A percentile compares a stretch with the other conserved stretches of the same genome.
Conservation (phyloP, 2,888 invertebrate species). For the Periphyllus acericola region DNA sequence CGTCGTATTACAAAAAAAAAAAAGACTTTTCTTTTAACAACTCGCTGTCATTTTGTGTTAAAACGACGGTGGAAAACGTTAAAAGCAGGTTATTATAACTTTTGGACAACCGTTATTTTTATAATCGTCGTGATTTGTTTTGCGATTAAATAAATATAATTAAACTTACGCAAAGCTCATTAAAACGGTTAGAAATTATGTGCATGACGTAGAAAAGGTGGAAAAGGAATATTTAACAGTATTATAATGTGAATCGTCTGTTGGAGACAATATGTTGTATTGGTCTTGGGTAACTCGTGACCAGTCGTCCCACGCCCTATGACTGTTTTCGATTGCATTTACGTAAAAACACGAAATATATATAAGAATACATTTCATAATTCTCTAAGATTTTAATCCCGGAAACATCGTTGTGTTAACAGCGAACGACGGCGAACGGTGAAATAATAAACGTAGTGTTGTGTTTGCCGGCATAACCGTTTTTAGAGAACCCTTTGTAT, state of each 20-base stretch:
- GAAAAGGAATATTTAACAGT: too few relatives aligned
- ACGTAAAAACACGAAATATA: too few relatives aligned
- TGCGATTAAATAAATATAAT: background rate
- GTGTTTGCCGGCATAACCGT: background rate
- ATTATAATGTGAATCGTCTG: too few relatives aligned
- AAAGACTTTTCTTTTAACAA: background rate
- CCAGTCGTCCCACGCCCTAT: too few relatives aligned
- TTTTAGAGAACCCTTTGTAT: background rate
- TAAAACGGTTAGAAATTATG: background rate
- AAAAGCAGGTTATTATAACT: conserved; percentile 6
- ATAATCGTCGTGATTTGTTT: conserved; percentile 12
- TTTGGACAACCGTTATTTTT: background rate
- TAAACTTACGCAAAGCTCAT: background rate
- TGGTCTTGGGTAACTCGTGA: too few relatives aligned
- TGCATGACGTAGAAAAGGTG: too few relatives aligned
- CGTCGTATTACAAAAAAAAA: background rate
- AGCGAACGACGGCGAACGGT: background rate
- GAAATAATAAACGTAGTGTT: too few relatives aligned
- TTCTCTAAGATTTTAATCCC: background rate
- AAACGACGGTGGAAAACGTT: background rate
- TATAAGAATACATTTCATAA: too few relatives aligned
- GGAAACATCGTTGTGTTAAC: background rate
- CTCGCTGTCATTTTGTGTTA: background rate
- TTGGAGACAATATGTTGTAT: too few relatives aligned
- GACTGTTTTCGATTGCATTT: too few relatives aligned